Evolutionary conservation across 2,888 invertebrate species (phyloP), one percentile per base, ranked within the genome.

Genomic region (Uropetala carovei): DNA sequence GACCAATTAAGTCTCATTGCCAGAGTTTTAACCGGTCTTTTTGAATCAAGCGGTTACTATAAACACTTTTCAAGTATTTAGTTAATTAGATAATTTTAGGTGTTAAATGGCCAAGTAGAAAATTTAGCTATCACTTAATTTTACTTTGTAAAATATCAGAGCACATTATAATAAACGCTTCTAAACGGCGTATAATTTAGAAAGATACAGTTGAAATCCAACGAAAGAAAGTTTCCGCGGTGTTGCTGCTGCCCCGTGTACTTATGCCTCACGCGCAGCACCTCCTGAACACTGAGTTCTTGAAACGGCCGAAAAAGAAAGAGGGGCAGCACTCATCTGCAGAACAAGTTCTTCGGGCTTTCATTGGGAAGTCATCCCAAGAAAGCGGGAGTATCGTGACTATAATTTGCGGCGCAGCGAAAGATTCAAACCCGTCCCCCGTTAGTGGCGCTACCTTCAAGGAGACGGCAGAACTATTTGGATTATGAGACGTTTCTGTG

Each of bases 291-390:
- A 43, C 22, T 11, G 43, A 18, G 64, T 89, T 89, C 89, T 30
- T n/a, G 10, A 16, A 27, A 64, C n/a, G 10, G 14, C 89, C 89
- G 89, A 43, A 2, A 43, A 43, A n/a, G 43, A 43, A 64, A 64
- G 64, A n/a, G 64, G n/a, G 89, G 89, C 89, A 89, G 89, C 89
- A 89, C 89, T 13, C 16, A 43, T 56, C 89, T 64, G 89, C 16
- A 18, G 83, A n/a, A 89, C 60, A 59, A 16, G 11, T 30, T 89
- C 64, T 60, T 64, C 89, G 43, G 22, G 14, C 58, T 58, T 16
- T 13, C 18, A 83, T 9, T n/a, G 10, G 22, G 27, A 22, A 43
- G 89, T 27, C 14, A 18, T 56, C 83, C 3, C 30, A 64, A 43
- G 64, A 64, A 22, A 58, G 89, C 64, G 89, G 89, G 64, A 68